A percentile compares a stretch with the other conserved stretches of the same genome.
Conservation (phyloP, 2,888 invertebrate species). For the Agapetus fuscipes region DNA sequence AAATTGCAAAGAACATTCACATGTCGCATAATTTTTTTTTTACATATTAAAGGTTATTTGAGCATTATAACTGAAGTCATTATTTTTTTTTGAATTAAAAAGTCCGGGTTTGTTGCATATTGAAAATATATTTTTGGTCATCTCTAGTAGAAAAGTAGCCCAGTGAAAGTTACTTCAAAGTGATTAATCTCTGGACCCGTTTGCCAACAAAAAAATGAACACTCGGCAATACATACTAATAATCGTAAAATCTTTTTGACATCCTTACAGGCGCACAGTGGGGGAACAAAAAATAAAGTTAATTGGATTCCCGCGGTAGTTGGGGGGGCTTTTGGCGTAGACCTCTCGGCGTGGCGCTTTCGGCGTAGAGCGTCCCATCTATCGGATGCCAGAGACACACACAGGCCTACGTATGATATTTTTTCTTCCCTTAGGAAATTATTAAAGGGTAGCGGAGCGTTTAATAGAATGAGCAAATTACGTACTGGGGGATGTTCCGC, state of each 20-base stretch:
- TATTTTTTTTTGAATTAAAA: no score
- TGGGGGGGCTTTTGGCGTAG: no score
- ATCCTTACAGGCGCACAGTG: constrained; percentile 3
- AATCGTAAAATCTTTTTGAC: constrained; percentile 13
- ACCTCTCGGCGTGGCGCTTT: no score
- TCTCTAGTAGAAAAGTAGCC: no score
- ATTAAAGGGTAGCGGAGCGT: constrained; percentile 18
- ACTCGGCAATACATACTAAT: constrained; percentile 7
- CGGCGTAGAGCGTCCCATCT: constrained; percentile 9
- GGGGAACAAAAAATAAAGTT: constrained; percentile 11
- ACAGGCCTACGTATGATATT: constrained; percentile 15
- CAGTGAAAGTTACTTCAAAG: no score
- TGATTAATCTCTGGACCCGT: no score
- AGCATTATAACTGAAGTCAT: no score
- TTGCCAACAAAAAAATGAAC: not conserved
- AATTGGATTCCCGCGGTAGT: not conserved
- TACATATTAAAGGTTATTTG: no score
- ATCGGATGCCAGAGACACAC: constrained; percentile 14
- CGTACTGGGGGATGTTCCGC: constrained; percentile 14
- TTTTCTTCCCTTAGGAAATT: constrained; percentile 18
- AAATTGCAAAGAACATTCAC: no score
- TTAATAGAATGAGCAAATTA: constrained; percentile 21
- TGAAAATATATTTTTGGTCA: no score
- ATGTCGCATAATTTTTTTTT: no score
- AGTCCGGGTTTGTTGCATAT: no score